phyloP scores from a whole-genome alignment of 2,888 invertebrate species.

The Trichogramma evanescens region DNA sequence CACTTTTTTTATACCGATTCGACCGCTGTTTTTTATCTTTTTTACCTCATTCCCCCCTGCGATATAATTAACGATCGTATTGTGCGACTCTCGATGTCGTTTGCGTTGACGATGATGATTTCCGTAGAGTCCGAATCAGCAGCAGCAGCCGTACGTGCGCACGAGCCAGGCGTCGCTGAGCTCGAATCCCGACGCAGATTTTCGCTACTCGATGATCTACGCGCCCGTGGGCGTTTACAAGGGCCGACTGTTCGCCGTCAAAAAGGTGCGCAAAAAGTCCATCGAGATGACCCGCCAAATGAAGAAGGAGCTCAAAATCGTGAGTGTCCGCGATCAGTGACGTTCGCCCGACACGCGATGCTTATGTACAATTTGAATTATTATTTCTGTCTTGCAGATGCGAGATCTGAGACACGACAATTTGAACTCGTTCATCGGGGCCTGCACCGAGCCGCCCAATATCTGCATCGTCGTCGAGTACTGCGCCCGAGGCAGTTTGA shows the following conservation, averaged over 20 bases:
- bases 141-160: conserved; percentile 51
- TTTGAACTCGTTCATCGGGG: conserved; percentile 85
- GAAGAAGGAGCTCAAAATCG: conserved; percentile 88
- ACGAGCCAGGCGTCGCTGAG: conserved; percentile 86
- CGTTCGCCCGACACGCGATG: no score
- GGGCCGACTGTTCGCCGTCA: conserved; percentile 79
- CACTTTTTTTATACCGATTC: neutral
- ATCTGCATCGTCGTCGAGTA: conserved; percentile 85
- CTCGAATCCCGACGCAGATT: conserved; percentile 87
- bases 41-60: neutral
- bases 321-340: conserved; percentile 39
- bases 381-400: conserved; percentile 55
- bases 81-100: neutral
- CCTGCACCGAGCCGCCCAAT: conserved; percentile 84
- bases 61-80: neutral
- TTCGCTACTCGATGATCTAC: conserved; percentile 82
- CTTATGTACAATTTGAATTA: neutral
- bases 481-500: conserved; percentile 82
- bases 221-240: conserved; percentile 86
- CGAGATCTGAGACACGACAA: conserved; percentile 86
- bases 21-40: neutral
- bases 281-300: conserved; percentile 85
- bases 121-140: conserved; percentile 23
- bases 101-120: neutral
- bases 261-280: conserved; percentile 74